Conservation (phyloP, 2,113 vertebrate species). For the Cairina moschata region DNA sequence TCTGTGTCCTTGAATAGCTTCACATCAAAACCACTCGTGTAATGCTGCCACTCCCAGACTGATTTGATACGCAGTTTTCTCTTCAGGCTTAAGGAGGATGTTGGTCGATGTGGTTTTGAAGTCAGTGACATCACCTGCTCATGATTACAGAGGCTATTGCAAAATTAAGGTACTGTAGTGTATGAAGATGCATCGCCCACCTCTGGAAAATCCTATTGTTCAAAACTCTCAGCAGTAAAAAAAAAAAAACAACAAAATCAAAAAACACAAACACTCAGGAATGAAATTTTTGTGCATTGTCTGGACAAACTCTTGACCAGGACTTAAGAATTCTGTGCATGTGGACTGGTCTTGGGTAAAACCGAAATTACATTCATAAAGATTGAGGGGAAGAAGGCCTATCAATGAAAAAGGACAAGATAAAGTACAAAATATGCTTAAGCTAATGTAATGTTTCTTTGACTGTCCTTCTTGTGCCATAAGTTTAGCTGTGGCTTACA, state of each 20-base stretch:
- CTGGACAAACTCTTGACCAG: neutral
- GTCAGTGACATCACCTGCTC: constrained; percentile 1
- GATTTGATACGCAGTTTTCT: neutral
- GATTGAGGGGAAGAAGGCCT: neutral
- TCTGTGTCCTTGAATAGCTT: neutral
- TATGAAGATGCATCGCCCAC: neutral
- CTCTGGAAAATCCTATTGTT: neutral
- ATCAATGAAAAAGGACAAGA: neutral
- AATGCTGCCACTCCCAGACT: neutral
- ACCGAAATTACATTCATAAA: neutral
- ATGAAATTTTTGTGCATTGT: neutral
- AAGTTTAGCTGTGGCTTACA: neutral
- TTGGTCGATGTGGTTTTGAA: constrained; percentile 15
- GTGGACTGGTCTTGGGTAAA: neutral
- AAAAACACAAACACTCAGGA: too few relatives aligned
- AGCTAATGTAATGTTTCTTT: neutral
- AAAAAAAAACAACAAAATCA: neutral
- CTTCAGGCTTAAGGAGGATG: neutral
- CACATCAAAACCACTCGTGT: neutral
- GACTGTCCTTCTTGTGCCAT: neutral
- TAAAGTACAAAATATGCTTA: neutral
- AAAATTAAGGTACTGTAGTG: neutral
- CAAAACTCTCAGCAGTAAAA: neutral
- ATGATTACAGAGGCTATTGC: neutral
- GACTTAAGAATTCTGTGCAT: neutral